Percentiles rank a stretch among this genome's conserved stretches.
Evolutionary conservation across 2,113 vertebrate species (phyloP).

Genomic region (Anas platyrhynchos): DNA sequence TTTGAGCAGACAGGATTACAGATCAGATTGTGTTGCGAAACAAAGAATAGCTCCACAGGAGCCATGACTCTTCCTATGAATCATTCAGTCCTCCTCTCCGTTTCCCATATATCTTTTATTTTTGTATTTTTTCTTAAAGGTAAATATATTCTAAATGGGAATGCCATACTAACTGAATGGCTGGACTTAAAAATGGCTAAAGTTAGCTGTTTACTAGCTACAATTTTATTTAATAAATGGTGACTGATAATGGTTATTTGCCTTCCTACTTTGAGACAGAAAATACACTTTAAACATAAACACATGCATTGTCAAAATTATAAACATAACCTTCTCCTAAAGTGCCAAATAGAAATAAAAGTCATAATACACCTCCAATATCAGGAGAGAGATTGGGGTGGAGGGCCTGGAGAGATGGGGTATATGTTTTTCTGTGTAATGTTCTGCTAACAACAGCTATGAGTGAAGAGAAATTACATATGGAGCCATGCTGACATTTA

Average conservation of each 20-base stretch:
- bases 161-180: neutral
- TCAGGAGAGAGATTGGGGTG: neutral
- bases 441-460: neutral
- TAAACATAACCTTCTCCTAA: conserved; percentile 9
- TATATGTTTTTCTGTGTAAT: conserved; percentile 3
- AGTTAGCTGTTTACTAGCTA: conserved; percentile 20
- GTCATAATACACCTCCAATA: neutral
- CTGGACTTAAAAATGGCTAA: conserved; percentile 25
- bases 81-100: neutral
- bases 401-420: neutral
- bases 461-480: neutral
- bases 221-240: conserved; percentile 56
- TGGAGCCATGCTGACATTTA: neutral
- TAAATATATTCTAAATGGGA: neutral
- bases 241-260: conserved; percentile 44
- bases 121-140: conserved; percentile 26
- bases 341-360: conserved; percentile 9
- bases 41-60: conserved; percentile 40
- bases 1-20: conserved; percentile 46
- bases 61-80: conserved; percentile 35
- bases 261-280: neutral
- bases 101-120: neutral
- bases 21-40: conserved; percentile 27
- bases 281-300: conserved; percentile 49
- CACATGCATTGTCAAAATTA: conserved; percentile 7